Evolutionary conservation across 2,797 vertebrate species (phyloP).

Genomic region (Nannoperca obscura): DNA sequence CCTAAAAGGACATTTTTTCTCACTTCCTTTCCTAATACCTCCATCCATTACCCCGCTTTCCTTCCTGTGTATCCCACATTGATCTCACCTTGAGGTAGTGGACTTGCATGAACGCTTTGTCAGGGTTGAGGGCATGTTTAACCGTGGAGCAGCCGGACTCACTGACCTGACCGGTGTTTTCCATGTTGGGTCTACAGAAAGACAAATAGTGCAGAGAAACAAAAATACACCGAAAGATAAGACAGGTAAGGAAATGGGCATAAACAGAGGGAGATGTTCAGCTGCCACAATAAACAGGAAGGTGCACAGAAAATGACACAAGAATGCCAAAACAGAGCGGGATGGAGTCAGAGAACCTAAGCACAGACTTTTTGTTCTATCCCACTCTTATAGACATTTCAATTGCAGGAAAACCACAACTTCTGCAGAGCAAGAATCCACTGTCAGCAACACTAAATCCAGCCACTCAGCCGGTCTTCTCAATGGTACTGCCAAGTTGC

Average conservation of each 20-base stretch:
- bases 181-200: slow-evolving; percentile 91
- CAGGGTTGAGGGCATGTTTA: slow-evolving; percentile 94
- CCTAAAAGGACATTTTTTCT: slow-evolving; percentile 4
- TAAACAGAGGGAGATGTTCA: slow-evolving; percentile 8
- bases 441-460: slow-evolving; percentile 74
- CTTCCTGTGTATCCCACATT: not conserved
- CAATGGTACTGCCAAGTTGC: slow-evolving; percentile 65
- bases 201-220: slow-evolving; percentile 38
- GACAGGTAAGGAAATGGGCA: slow-evolving; percentile 8
- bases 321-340: slow-evolving; percentile 17
- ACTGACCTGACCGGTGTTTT: slow-evolving; percentile 89
- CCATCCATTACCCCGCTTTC: not conserved
- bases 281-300: slow-evolving; percentile 6
- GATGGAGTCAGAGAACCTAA: slow-evolving; percentile 2
- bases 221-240: slow-evolving; percentile 20
- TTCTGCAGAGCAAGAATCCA: slow-evolving; percentile 54
- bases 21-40: not conserved
- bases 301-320: not conserved
- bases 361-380: slow-evolving; percentile 15
- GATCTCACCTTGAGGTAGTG: slow-evolving; percentile 95
- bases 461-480: slow-evolving; percentile 57
- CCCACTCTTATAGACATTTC: slow-evolving; percentile 31
- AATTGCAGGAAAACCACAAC: slow-evolving; percentile 59
- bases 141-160: slow-evolving; percentile 92
- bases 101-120: slow-evolving; percentile 96